These are phyloP conservation scores for Crypturellus undulatus DNA, from an alignment of 2,113 vertebrate species.

Conservation along the genomic window DNA sequence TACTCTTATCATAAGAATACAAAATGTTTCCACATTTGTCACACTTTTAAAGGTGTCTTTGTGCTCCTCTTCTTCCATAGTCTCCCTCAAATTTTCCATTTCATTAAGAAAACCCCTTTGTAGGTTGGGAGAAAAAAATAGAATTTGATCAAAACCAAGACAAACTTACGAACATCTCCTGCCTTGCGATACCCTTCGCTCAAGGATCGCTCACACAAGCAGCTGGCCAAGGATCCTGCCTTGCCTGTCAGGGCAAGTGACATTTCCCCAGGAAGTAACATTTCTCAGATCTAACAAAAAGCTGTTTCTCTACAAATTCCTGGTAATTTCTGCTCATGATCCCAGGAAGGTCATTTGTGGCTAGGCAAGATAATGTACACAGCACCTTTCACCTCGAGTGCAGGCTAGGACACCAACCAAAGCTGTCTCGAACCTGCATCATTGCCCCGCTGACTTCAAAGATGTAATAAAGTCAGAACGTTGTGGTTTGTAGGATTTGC, in stretches of 20 bases:
- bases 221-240: neutral
- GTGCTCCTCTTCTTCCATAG: neutral
- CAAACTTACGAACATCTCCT: neutral
- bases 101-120: neutral
- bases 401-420: neutral
- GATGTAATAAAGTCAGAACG: neutral
- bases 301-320: neutral
- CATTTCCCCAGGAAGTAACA: neutral
- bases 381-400: neutral
- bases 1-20: neutral
- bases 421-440: neutral
- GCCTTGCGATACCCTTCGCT: neutral
- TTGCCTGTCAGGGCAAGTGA: no score
- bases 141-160: neutral
- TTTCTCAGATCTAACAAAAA: neutral
- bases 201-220: neutral
- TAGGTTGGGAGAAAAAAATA: neutral
- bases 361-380: neutral
- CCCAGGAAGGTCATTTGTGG: neutral
- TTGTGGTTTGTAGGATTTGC: neutral
- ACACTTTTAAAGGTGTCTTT: neutral
- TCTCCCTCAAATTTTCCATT: neutral
- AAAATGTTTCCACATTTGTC: neutral
- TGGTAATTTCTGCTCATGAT: neutral
- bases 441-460: neutral